Conservation (phyloP, 2,797 vertebrate genomes). For the Mus caroli region DNA sequence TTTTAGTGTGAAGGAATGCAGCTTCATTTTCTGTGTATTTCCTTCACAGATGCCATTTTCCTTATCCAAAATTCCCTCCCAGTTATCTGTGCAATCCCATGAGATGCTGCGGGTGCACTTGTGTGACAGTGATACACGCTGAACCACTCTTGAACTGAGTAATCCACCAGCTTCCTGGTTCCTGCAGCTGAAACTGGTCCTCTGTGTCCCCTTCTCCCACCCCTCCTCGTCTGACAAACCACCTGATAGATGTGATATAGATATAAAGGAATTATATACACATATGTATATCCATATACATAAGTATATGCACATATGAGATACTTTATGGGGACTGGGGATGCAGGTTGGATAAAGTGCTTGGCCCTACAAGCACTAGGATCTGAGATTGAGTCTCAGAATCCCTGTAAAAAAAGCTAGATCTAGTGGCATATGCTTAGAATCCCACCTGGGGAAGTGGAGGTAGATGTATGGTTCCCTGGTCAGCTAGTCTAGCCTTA, state of each 20-base stretch:
- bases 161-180: not conserved
- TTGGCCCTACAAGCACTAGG: not conserved
- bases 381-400: not conserved
- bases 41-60: not conserved
- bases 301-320: not conserved
- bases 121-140: not conserved
- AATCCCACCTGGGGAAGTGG: not conserved
- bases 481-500: not conserved
- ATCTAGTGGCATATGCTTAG: not conserved
- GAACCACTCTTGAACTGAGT: no score
- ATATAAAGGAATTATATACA: not conserved
- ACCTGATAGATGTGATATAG: not conserved
- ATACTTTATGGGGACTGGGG: no score
- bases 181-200: not conserved
- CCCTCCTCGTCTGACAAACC: not conserved
- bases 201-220: not conserved
- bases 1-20: not conserved
- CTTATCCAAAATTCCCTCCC: not conserved
- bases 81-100: not conserved
- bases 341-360: not conserved
- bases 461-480: not conserved
- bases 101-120: rapidly evolving
- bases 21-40: not conserved
- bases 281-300: not conserved
- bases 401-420: not conserved